Base-by-base conservation (phyloP, 2,113 vertebrate species). In the Tiliqua scincoides region DNA sequence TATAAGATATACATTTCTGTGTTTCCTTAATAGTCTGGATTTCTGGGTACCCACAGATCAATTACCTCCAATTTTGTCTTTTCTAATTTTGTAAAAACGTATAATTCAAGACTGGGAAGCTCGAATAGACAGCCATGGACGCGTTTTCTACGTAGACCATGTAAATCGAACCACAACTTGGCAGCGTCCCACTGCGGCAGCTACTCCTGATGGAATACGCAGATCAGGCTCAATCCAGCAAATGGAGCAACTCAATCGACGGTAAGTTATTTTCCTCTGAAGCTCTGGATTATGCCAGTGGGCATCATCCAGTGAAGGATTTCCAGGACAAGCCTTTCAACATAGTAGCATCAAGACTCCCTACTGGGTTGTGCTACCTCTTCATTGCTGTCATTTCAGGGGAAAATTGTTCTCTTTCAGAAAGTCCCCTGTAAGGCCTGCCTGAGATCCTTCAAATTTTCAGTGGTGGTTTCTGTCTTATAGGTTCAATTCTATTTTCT, bases 181-280 rank as follows among this genome's bases (percentile, higher is more conserved):
- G 99, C 98, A 99, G 95, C 96, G 98, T 10, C 99, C 99, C 3
- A 98, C 96, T 1, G 91, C 98, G 0, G 94, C 97, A 0, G 94
- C 97, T 37, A 98, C 98, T 1, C 98, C 97, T 0, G 96, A 96
- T 0, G 96, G 98, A 57, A 97, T 99, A 92, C 97, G 97, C 72
- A 96, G 98, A 57, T 99, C 98, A 0, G 97, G 97, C 68, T 99
- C 99, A 88, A 94, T 97, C 81, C 99, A 99, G 94, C 98, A 99
- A 96, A 99, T 99, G 99, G 99, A 99, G 88, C 98, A 99, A 74
- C 97, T 99, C 85, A 99, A 99, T 96, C 96, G 98, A 74, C 97
- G 99, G 99, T 99, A 91, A 93, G 97, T 94, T 52, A 9, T 23
- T 40, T 40, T 72, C 70, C 15, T 72, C 7, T 72, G 35, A 72